Conservation (phyloP, 2,113 vertebrate genomes). For the Anoplopoma fimbria region DNA sequence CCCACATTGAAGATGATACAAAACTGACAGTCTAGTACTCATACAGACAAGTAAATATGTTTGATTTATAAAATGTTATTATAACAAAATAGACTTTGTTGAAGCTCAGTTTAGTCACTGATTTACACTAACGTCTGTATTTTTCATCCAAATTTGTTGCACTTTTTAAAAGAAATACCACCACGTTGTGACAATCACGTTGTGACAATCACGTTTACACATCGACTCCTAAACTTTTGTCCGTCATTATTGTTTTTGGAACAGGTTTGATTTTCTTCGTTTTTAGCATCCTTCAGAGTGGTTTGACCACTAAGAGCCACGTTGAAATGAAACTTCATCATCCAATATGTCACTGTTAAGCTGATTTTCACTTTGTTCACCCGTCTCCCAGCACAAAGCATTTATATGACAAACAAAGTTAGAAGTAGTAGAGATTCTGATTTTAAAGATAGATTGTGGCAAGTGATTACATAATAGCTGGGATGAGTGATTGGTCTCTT, state of each 20-base stretch:
- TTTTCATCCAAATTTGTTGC: neutral
- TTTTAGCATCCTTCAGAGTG: neutral
- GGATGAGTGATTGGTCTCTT: too few relatives aligned
- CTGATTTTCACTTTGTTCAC: neutral
- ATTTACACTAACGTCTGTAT: slow-evolving; percentile 1
- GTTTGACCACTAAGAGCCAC: too few relatives aligned
- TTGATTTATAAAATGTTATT: slow-evolving; percentile 46
- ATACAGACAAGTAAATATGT: slow-evolving; percentile 27
- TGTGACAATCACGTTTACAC: too few relatives aligned
- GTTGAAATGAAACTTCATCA: neutral
- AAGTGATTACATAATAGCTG: too few relatives aligned
- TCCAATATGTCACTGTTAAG: neutral
- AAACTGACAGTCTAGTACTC: slow-evolving; percentile 7
- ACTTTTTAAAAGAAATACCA: too few relatives aligned
- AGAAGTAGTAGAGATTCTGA: too few relatives aligned
- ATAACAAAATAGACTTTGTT: slow-evolving; percentile 34
- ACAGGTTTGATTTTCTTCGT: too few relatives aligned
- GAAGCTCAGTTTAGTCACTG: neutral
- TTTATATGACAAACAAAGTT: too few relatives aligned
- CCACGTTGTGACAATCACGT: too few relatives aligned
- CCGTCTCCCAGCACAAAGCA: neutral
- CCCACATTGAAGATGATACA: slow-evolving; percentile 30
- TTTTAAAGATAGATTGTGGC: too few relatives aligned
- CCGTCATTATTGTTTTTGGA: too few relatives aligned
- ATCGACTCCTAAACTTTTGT: too few relatives aligned